Percentiles rank a stretch among this genome's conserved stretches.
phyloP scores from a whole-genome alignment of 2,888 invertebrate genomes.

The Melipona beecheii region DNA sequence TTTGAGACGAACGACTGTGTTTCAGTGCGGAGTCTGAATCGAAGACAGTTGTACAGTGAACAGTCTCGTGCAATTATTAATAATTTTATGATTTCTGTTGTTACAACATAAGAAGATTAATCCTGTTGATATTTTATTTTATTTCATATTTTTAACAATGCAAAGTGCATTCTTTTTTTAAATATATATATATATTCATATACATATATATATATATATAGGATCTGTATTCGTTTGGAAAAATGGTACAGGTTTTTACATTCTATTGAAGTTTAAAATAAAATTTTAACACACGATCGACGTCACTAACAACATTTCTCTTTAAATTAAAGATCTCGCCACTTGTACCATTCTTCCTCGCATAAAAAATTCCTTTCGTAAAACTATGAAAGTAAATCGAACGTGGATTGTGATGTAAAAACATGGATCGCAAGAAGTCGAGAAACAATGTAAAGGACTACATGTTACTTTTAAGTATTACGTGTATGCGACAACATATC shows the following conservation, averaged over 20 bases:
- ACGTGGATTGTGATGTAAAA: background rate
- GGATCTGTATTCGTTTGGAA: background rate
- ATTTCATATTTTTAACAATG: background rate
- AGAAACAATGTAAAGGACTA: conserved; percentile 14
- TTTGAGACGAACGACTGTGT: background rate
- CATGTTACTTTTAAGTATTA: conserved; percentile 23
- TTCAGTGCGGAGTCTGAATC: background rate
- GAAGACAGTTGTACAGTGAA: conserved; percentile 4
- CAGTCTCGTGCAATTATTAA: conserved; percentile 6
- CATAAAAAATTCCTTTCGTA: background rate
- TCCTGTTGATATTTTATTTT: background rate
- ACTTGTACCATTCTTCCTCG: conserved; percentile 4
- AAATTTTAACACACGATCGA: background rate
- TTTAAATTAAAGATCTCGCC: background rate
- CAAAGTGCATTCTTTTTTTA: background rate
- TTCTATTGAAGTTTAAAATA: background rate
- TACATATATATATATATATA: background rate
- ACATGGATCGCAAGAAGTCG: background rate
- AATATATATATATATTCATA: too few relatives aligned
- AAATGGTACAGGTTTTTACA: background rate
- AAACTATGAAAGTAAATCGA: background rate
- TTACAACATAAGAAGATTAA: background rate
- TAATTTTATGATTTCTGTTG: background rate
- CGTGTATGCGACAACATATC: conserved; percentile 5
- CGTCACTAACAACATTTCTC: background rate